Percentiles rank a stretch among this genome's conserved stretches.
Evolutionary conservation across 2,113 vertebrate genomes (phyloP).

Genomic region (Chascanopsetta lugubris): DNA sequence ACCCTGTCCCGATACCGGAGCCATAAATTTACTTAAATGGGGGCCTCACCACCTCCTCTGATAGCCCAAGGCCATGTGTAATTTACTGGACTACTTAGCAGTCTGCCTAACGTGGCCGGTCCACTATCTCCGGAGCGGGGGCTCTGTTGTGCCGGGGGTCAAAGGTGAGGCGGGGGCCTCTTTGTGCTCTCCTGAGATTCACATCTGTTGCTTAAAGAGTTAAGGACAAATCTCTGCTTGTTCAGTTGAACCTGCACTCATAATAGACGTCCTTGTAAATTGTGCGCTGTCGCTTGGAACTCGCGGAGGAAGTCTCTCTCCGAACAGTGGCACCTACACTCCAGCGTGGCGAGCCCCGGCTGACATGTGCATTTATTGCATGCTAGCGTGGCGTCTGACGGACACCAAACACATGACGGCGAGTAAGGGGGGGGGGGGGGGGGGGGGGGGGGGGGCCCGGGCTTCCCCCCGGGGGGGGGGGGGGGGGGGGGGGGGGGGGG

Average conservation of each 20-base stretch:
- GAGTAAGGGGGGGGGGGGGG: constrained; percentile 28
- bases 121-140: constrained; percentile 27
- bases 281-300: constrained; percentile 2
- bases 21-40: constrained; percentile 71
- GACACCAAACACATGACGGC: constrained; percentile 43
- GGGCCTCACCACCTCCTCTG: constrained; percentile 45
- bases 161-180: constrained; percentile 52
- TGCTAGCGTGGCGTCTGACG: constrained; percentile 10
- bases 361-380: constrained; percentile 15
- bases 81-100: constrained; percentile 37
- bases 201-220: constrained; percentile 48
- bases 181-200: constrained; percentile 21
- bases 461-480: constrained; percentile 21
- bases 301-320: constrained; percentile 5
- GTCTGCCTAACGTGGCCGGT: constrained; percentile 35
- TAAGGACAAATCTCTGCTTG: constrained; percentile 40
- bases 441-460: too few species aligned
- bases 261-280: constrained; percentile 34
- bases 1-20: constrained; percentile 28
- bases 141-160: constrained; percentile 21
- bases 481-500: constrained; percentile 27
- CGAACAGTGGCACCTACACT: not conserved
- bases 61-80: constrained; percentile 49
- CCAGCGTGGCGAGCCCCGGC: not conserved
- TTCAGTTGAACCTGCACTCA: constrained; percentile 29